Conservation (phyloP, 2,797 vertebrate genomes). For the Amblyraja radiata region DNA sequence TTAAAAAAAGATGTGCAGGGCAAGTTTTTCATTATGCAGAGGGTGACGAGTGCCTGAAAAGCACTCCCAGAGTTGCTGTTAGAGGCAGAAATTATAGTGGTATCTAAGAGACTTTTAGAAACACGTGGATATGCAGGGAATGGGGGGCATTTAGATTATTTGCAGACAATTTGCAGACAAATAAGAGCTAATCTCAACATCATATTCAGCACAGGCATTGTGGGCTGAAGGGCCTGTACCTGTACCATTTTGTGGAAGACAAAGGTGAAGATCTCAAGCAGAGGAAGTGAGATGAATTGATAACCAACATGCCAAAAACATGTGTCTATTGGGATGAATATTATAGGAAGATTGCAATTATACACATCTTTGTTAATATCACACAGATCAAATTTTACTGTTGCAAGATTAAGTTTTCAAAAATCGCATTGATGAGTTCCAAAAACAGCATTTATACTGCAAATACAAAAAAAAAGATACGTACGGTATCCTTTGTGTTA, state of each 20-base stretch:
- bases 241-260: not conserved
- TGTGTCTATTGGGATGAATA: not conserved
- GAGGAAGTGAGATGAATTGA: not conserved
- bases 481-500: constrained; percentile 78
- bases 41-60: too few species aligned
- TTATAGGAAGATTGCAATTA: not conserved
- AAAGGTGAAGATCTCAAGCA: not conserved
- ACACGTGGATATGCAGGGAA: too few species aligned
- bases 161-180: too few species aligned
- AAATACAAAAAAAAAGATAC: constrained; percentile 49
- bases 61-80: too few species aligned
- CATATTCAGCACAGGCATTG: too few species aligned
- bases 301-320: not conserved
- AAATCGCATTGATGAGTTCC: not conserved
- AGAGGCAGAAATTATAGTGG: too few species aligned
- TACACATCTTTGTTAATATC: not conserved
- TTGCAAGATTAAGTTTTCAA: not conserved
- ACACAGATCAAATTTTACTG: not conserved
- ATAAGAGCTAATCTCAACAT: too few species aligned
- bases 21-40: too few species aligned
- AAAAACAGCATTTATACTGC: not conserved
- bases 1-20: too few species aligned
- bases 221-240: not conserved
- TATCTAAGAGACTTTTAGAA: too few species aligned
- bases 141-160: too few species aligned